These are phyloP conservation scores for Pterocles gutturalis DNA, from an alignment of 2,113 vertebrate species.

Conservation along the genomic window DNA sequence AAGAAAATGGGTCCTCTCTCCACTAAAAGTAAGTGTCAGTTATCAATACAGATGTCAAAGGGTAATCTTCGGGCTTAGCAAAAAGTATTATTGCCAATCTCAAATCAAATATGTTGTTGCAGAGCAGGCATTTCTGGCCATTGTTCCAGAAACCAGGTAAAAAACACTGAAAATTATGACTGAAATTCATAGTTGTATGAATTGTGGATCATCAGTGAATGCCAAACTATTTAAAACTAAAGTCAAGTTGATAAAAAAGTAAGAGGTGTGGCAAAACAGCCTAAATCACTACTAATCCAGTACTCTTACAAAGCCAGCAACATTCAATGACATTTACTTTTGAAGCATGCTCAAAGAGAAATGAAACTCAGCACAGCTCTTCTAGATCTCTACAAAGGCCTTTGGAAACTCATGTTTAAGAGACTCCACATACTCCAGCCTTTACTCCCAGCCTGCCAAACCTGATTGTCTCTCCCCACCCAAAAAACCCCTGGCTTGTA, in stretches of 20 bases:
- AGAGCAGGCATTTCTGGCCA: neutral
- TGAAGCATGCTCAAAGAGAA: neutral
- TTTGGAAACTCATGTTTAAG: neutral
- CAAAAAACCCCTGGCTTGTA: neutral
- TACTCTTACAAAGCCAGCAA: neutral
- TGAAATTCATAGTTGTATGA: neutral
- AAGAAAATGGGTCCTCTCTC: neutral
- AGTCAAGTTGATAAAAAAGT: neutral
- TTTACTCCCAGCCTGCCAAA: neutral
- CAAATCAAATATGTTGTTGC: neutral
- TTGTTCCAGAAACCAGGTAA: neutral
- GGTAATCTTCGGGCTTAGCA: neutral
- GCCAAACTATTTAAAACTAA: neutral
- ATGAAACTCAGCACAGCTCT: neutral
- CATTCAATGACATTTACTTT: neutral
- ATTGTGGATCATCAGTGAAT: neutral
- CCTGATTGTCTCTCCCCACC: neutral
- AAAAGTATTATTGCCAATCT: neutral
- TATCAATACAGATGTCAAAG: neutral
- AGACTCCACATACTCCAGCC: neutral
- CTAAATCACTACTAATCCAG: constrained; percentile 18
- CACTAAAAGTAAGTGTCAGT: neutral
- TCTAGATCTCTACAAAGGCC: neutral
- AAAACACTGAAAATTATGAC: neutral
- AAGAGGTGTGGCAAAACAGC: neutral